phyloP scores from a whole-genome alignment of 2,888 invertebrate species.

The Caenorhabditis drosophilae region DNA sequence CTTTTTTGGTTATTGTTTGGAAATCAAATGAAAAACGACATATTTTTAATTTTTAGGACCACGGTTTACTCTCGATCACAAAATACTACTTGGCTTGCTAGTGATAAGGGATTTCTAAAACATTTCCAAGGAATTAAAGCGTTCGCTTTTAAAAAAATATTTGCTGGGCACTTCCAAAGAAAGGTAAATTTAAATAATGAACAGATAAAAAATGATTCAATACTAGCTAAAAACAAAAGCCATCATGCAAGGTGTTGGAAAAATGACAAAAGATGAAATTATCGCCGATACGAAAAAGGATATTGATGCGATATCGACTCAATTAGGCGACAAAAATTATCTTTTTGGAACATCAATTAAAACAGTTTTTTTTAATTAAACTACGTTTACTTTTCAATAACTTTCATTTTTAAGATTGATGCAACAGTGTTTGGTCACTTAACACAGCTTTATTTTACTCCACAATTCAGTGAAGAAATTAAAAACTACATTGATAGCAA shows the following conservation, averaged over 20 bases:
- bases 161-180: conserved; percentile 19
- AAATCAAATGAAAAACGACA: too few relatives aligned
- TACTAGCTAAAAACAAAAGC: conserved; percentile 9
- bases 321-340: conserved; percentile 66
- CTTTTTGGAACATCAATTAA: conserved; percentile 51
- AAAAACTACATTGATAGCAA: conserved; percentile 76
- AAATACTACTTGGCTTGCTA: conserved; percentile 48
- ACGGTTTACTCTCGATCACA: conserved; percentile 47
- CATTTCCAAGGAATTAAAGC: conserved; percentile 52
- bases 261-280: conserved; percentile 69
- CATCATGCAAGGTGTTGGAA: conserved; percentile 69
- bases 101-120: conserved; percentile 44
- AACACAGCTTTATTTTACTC: conserved; percentile 88
- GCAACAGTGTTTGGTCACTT: conserved; percentile 89
- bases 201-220: too few relatives aligned
- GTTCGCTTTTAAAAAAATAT: conserved; percentile 46
- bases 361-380: conserved; percentile 31
- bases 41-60: too few relatives aligned
- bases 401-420: conserved; percentile 74
- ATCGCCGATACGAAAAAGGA: conserved; percentile 68
- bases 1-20: too few relatives aligned
- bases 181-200: conserved; percentile 12
- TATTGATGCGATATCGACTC: conserved; percentile 68
- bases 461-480: conserved; percentile 85
- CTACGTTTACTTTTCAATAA: not conserved